Percentiles rank a stretch among this genome's conserved stretches.
Evolutionary conservation across 2,113 vertebrate genomes (phyloP).

Genomic region (Notechis scutatus): DNA sequence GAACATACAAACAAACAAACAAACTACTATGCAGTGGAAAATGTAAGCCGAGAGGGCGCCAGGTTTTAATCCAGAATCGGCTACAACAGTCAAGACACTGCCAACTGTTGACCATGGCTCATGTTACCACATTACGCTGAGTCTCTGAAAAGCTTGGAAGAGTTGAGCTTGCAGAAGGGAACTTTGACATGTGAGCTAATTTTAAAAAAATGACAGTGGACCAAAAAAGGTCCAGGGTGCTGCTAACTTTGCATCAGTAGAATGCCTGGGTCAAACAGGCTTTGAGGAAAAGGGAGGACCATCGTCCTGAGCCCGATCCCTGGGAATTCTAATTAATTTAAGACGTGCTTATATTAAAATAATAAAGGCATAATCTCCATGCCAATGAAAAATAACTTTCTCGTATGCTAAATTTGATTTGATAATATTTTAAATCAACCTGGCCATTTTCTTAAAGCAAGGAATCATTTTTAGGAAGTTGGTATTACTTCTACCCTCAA

Average conservation of each 20-base stretch:
- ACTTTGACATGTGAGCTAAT: not conserved
- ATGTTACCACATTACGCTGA: not conserved
- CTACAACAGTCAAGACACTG: not conserved
- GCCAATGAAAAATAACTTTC: not conserved
- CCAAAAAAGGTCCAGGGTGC: not conserved
- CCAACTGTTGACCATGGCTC: not conserved
- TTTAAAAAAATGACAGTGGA: not conserved
- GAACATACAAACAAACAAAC: not conserved
- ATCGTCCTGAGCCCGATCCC: no score
- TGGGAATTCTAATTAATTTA: not conserved
- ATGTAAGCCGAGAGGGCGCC: not conserved
- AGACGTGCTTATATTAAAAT: accelerated
- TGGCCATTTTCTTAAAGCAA: constrained; percentile 41
- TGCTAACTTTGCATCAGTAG: not conserved
- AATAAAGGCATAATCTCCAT: constrained; percentile 1
- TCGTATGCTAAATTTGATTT: constrained; percentile 32
- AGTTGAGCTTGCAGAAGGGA: not conserved
- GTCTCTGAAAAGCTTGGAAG: not conserved
- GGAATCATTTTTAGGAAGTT: constrained; percentile 3
- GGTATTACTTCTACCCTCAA: not conserved
- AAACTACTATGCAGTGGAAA: not conserved
- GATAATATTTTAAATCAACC: constrained; percentile 42
- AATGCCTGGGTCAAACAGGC: not conserved
- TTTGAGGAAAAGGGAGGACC: not conserved
- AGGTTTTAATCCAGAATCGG: not conserved